These are phyloP conservation scores for Geotrypetes seraphini DNA, from an alignment of 2,797 vertebrate species.

Conservation along the genomic window DNA sequence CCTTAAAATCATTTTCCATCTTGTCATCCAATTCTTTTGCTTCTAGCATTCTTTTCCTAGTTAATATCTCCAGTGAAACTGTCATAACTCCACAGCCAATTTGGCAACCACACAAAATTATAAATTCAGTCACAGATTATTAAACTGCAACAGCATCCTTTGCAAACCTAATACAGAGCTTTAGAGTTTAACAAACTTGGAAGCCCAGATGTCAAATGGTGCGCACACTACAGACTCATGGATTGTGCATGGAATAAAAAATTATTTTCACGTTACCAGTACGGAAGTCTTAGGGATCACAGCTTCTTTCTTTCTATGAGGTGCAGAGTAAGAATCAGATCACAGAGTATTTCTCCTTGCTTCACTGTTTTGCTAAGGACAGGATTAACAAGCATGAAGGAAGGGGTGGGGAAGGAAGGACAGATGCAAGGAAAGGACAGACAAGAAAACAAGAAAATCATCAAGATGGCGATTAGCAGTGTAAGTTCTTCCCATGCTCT, in stretches of 20 bases:
- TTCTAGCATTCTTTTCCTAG: too few relatives aligned
- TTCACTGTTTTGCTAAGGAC: constrained; percentile 64
- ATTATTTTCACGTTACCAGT: constrained; percentile 50
- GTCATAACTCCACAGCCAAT: too few relatives aligned
- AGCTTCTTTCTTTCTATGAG: constrained; percentile 49
- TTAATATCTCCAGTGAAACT: too few relatives aligned
- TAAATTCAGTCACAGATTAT: too few relatives aligned
- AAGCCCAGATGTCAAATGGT: constrained; percentile 4
- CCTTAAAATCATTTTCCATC: too few relatives aligned
- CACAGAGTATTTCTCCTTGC: constrained; percentile 47
- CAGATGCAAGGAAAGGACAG: constrained; percentile 8
- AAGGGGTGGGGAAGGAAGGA: constrained; percentile 40
- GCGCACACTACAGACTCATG: constrained; percentile 2
- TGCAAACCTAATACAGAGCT: too few relatives aligned
- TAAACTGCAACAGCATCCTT: too few relatives aligned
- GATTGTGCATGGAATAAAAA: constrained; percentile 33
- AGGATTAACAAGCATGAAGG: constrained; percentile 58
- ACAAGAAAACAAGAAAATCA: constrained; percentile 36
- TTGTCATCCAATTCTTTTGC: too few relatives aligned
- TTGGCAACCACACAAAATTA: too few relatives aligned
- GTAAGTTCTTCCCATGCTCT: too few relatives aligned
- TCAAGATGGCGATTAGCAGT: constrained; percentile 43
- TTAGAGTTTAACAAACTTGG: too few relatives aligned
- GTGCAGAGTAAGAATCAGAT: constrained; percentile 45
- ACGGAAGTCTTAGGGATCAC: constrained; percentile 36